Evolutionary conservation across 2,797 vertebrate genomes (phyloP).

Genomic region (Liparis tanakae): DNA sequence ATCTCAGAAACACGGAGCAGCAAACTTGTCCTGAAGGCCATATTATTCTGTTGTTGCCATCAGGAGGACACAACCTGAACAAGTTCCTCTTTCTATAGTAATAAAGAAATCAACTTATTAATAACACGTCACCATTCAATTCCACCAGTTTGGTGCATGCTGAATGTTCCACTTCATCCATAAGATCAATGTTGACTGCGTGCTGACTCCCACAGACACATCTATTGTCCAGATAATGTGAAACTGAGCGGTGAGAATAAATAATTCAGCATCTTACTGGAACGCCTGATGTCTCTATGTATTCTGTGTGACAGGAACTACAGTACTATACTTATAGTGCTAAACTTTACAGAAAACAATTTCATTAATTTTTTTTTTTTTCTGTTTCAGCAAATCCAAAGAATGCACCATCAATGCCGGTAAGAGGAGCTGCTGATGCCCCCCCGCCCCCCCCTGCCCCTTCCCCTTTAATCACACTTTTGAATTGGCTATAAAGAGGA

Average conservation of each 20-base stretch:
- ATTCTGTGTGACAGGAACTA: background rate
- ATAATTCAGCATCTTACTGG: constrained; percentile 27
- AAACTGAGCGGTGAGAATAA: constrained; percentile 12
- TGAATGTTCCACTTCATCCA: background rate
- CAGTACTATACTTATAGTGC: background rate
- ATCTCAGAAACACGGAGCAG: background rate
- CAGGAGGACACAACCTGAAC: background rate
- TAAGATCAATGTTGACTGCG: background rate
- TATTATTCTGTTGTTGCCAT: background rate
- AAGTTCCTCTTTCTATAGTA: background rate
- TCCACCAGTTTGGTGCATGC: background rate
- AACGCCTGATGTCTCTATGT: background rate
- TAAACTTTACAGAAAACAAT: background rate
- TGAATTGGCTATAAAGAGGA: constrained; percentile 14
- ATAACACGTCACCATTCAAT: background rate
- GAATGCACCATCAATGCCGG: constrained; percentile 89
- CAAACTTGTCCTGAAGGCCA: background rate
- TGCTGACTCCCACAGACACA: background rate
- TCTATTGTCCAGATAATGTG: background rate
- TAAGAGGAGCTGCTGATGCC: constrained; percentile 61
- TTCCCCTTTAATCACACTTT: background rate
- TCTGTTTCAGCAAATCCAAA: constrained; percentile 89
- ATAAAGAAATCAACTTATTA: background rate
- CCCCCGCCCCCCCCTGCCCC: background rate
- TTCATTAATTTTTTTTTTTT: constrained; percentile 4